Base-by-base conservation (phyloP, 2,888 invertebrate species). In the Volucella inflata region DNA sequence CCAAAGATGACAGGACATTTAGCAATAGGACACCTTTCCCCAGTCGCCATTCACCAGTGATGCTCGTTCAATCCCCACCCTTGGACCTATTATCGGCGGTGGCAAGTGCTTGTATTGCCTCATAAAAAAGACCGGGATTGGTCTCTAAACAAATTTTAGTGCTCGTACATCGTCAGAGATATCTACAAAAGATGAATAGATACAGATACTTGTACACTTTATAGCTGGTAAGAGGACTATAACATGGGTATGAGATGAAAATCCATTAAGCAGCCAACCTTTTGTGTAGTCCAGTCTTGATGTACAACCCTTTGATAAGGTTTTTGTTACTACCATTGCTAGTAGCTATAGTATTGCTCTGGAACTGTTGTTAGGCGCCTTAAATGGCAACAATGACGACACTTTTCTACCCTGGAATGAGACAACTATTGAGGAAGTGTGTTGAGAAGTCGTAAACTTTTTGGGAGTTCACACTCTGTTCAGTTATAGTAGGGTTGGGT, bases 181-280 rank as follows among this genome's bases (percentile, higher is more conserved):
- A 21, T 16, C 51, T 40, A 16, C 17, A 30, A 67, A 67, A 59
- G 48, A 71, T 60, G 55, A 71, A 44, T 21, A 50, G 11, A 38
- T n/a, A 60, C 38, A 80, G 50, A 59, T 17, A 51, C 51, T 10
- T 42, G 16, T 38, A 21, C 2, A 12, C 38, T 11, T 17, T 11
- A 30, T 30, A 42, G 30, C 30, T n/a, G 21, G 53, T n/a, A 10
- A 12, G 65, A 11, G 12, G 11, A 46, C 46, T 30, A 4, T 30
- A 21, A 40, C 40, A 55, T 38, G 48, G 17, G 40, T 44, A 16
- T 40, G 30, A 1, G 38, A 51, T 59, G 51, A 71, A 30, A 79
- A 75, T 84, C 84, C 79, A 75, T 84, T 84, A 84, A 74, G 40
- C 12, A 74, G 74, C 51, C 79, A 74, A 80, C 84, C 84, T 67